These are phyloP conservation scores for Rhodophaea formosa DNA, from an alignment of 2,888 invertebrate species.

Conservation along the genomic window DNA sequence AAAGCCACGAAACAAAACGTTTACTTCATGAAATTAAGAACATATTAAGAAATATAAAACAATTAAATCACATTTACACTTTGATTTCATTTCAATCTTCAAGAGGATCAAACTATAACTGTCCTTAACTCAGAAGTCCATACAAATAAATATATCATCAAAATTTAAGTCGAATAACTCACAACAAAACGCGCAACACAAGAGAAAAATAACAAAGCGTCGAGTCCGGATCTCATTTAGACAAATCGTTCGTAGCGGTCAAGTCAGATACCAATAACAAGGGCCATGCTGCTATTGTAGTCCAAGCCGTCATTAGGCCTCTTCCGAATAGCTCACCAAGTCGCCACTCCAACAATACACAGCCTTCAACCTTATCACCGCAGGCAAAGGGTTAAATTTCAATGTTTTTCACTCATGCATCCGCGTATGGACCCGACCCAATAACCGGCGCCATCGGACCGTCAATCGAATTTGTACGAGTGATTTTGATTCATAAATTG, in stretches of 20 bases:
- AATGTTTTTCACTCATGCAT: constrained; percentile 29
- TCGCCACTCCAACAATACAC: constrained; percentile 39
- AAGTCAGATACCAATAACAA: constrained; percentile 80
- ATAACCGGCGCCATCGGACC: constrained; percentile 59
- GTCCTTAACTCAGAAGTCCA: no score
- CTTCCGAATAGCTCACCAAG: constrained; percentile 54
- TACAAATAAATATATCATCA: not conserved
- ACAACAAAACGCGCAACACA: constrained; percentile 29
- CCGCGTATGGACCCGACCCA: constrained; percentile 50
- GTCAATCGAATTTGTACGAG: constrained; percentile 54
- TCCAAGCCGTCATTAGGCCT: constrained; percentile 75
- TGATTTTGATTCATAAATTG: constrained; percentile 58
- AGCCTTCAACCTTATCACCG: constrained; percentile 42
- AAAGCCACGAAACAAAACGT: no score
- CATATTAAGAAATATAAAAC: no score
- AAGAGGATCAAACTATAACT: no score
- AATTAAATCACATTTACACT: no score
- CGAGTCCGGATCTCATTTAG: constrained; percentile 78
- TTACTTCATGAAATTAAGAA: no score
- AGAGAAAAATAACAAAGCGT: constrained; percentile 69
- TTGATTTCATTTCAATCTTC: no score
- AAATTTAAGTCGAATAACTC: not conserved
- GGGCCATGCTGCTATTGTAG: constrained; percentile 76
- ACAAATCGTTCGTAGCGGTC: constrained; percentile 80
- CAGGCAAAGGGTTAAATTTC: constrained; percentile 41